phyloP scores from a whole-genome alignment of 2,113 vertebrate genomes.

The Python bivittatus region DNA sequence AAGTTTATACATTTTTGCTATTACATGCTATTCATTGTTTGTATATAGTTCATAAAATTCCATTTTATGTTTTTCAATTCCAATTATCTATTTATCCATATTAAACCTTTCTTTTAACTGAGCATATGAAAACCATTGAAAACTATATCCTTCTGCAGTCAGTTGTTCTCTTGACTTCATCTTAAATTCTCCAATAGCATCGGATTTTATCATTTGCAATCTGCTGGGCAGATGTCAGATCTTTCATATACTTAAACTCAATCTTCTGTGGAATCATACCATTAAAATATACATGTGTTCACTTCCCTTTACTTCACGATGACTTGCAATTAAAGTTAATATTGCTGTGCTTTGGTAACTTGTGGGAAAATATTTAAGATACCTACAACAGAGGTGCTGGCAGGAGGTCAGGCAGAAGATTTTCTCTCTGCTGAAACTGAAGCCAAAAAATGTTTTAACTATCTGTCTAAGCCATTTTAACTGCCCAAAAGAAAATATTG shows the following conservation, averaged over 20 bases:
- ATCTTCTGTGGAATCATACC: constrained; percentile 40
- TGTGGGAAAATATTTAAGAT: constrained; percentile 57
- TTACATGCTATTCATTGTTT: not conserved
- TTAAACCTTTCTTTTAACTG: not conserved
- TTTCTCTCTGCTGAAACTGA: constrained; percentile 4
- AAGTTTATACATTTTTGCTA: not conserved
- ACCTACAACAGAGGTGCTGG: constrained; percentile 32
- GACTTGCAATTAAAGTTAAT: constrained; percentile 68
- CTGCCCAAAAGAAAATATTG: constrained; percentile 7
- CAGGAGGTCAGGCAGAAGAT: constrained; percentile 3
- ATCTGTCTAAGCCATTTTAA: not conserved
- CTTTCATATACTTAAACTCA: constrained; percentile 47
- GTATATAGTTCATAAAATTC: not conserved
- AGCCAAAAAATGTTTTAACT: not conserved
- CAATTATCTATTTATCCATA: not conserved
- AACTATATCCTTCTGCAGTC: not conserved
- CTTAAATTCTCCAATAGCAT: not conserved
- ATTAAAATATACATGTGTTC: constrained; percentile 51
- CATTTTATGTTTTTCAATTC: not conserved
- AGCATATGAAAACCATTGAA: not conserved
- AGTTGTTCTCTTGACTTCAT: not conserved
- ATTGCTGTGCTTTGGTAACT: constrained; percentile 55
- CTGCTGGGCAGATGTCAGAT: not conserved
- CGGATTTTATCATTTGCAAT: constrained; percentile 2
- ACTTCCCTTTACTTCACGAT: constrained; percentile 60